Evolutionary conservation across 2,113 vertebrate species (phyloP).

Genomic region (Gorsachius goisagi): DNA sequence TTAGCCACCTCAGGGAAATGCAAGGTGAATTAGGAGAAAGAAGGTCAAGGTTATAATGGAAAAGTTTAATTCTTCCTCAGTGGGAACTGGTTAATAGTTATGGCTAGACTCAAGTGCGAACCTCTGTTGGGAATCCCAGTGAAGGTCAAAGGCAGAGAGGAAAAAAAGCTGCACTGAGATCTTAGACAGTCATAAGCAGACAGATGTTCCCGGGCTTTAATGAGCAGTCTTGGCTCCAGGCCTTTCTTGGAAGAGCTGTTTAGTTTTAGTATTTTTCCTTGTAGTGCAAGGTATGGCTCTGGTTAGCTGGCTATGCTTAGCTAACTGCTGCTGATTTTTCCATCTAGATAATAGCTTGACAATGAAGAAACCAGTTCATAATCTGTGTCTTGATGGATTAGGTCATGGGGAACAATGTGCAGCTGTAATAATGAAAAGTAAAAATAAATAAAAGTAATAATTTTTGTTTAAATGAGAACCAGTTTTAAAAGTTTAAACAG

Average conservation of each 20-base stretch:
- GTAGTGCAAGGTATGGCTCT: conserved; percentile 28
- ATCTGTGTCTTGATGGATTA: conserved; percentile 8
- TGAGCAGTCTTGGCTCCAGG: conserved; percentile 1
- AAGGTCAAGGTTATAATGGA: neutral
- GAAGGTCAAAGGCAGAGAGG: conserved; percentile 36
- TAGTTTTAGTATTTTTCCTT: conserved; percentile 27
- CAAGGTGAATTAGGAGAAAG: neutral
- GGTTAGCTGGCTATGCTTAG: conserved; percentile 28
- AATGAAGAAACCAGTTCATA: conserved; percentile 38
- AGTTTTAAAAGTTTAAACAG: neutral
- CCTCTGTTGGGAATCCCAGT: neutral
- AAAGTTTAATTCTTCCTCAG: neutral
- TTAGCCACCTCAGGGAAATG: neutral
- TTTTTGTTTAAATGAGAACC: neutral
- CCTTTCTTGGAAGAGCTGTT: conserved; percentile 29
- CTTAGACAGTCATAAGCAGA: neutral
- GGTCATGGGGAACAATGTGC: neutral
- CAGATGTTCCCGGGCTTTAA: conserved; percentile 28
- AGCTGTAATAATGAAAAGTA: neutral
- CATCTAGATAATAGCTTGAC: conserved; percentile 48
- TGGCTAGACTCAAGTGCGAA: neutral
- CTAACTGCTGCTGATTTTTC: conserved; percentile 23
- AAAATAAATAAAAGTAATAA: neutral
- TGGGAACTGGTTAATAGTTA: neutral
- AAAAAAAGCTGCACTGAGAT: neutral